These are phyloP conservation scores for Apodemus sylvaticus DNA, from an alignment of 2,113 vertebrate species.

Conservation along the genomic window DNA sequence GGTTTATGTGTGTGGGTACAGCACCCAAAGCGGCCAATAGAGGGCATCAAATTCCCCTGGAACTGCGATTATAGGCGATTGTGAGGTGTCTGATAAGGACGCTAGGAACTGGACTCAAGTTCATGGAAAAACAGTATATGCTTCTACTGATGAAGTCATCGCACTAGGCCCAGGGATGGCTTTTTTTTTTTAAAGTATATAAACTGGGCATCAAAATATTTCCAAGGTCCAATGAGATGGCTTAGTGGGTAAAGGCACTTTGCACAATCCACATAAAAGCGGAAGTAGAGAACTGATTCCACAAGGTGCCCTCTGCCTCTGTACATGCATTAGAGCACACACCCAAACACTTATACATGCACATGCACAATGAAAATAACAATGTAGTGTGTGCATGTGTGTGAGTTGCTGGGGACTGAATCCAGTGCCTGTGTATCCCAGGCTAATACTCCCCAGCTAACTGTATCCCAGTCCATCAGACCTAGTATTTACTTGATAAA, in stretches of 20 bases:
- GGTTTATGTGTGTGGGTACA: background rate
- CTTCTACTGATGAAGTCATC: background rate
- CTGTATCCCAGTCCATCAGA: background rate
- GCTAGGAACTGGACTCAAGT: background rate
- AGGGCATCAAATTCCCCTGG: background rate
- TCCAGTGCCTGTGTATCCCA: background rate
- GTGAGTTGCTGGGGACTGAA: background rate
- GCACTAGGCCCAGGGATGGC: background rate
- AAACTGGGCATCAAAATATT: slow-evolving; percentile 38
- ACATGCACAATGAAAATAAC: background rate
- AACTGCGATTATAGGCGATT: background rate
- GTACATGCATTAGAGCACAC: too few relatives aligned
- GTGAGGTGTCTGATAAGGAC: background rate
- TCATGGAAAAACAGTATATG: too few relatives aligned
- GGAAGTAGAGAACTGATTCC: background rate
- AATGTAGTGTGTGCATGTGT: background rate
- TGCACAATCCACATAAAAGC: background rate
- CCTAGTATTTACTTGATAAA: slow-evolving; percentile 19
- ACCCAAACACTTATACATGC: background rate
- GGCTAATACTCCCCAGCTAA: background rate
- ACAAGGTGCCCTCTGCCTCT: background rate
- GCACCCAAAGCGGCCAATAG: background rate
- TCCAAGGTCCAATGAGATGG: background rate
- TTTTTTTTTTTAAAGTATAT: background rate
- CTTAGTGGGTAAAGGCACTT: background rate